phyloP scores from a whole-genome alignment of 2,113 vertebrate species.

The Eulemur rufifrons region DNA sequence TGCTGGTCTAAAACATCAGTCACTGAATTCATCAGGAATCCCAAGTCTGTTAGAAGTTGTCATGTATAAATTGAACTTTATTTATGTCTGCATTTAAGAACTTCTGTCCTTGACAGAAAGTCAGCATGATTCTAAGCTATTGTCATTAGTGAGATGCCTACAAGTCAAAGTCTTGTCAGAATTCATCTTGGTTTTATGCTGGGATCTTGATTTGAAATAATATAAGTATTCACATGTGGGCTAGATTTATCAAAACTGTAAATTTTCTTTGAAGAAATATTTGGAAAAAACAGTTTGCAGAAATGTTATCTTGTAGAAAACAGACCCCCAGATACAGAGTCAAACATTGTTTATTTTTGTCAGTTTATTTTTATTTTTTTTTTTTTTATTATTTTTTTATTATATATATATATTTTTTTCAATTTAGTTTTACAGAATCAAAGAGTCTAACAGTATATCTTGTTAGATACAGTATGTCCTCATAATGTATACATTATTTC shows the following conservation, averaged over 20 bases:
- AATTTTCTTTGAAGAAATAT: not conserved
- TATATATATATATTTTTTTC: too few relatives aligned
- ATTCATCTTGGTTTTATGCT: not conserved
- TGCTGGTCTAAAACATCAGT: not conserved
- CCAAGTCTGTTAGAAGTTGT: not conserved
- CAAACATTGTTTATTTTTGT: not conserved
- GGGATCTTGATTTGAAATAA: not conserved
- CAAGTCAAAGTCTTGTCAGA: not conserved
- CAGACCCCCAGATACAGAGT: not conserved
- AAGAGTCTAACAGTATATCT: too few relatives aligned
- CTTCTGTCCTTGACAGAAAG: not conserved
- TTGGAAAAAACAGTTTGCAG: not conserved
- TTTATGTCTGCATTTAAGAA: not conserved
- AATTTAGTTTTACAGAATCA: too few relatives aligned
- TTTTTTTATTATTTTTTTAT: too few relatives aligned
- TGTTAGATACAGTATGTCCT: too few relatives aligned
- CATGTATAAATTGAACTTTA: not conserved
- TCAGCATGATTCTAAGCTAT: not conserved
- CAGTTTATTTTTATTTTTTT: too few relatives aligned
- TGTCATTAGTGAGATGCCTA: not conserved
- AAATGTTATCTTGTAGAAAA: not conserved
- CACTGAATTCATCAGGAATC: not conserved
- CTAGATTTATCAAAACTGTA: not conserved
- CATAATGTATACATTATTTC: too few relatives aligned
- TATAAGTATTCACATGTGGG: not conserved